Base-by-base conservation (phyloP, 2,888 invertebrate genomes). In the Adineta ricciae region DNA sequence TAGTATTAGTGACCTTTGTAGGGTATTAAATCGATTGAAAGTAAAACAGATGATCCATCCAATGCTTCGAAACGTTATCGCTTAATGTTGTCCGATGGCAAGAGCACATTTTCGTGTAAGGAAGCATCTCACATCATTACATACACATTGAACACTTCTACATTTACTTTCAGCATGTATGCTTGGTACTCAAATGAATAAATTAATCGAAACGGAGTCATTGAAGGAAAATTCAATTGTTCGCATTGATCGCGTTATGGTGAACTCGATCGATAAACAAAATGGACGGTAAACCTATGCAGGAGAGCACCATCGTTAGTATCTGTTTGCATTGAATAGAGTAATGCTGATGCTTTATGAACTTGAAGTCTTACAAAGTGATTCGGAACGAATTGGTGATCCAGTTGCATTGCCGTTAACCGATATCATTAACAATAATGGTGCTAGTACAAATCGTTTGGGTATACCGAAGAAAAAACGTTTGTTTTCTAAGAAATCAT, bases 151-250 rank as follows among this genome's bases (percentile, higher is more conserved):
- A n/a, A n/a, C n/a, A n/a, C n/a, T n/a, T n/a, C n/a, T n/a, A n/a
- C n/a, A n/a, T n/a, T n/a, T n/a, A n/a, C n/a, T 16, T 64, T n/a
- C 41, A 78, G 78, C 78, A 78, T 78, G 78, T 78, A 78, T 78
- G 78, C 41, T 78, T 38, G 78, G 78, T 41, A 41, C 78, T n/a
- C 78, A 78, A 41, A 41, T 78, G 41, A 78, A 78, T 78, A 41
- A 38, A 78, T 78, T 78, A 41, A 78, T 78, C 5, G 78, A 78
- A 41, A 78, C 8, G 9, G 41, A 41, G n/a, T 1, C 38, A 21
- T 41, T 78, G 14, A 78, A 78, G 41, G 78, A 78, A 78, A 78
- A 78, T 78, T 78, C 78, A n/a, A 78, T 78, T 41, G 32, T 78
- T n/a, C 78, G 78, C 16, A 3, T 78, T 41, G 78, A 78, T 38